Base-by-base conservation (phyloP, 2,113 vertebrate species). In the Thunnus maccoyii region DNA sequence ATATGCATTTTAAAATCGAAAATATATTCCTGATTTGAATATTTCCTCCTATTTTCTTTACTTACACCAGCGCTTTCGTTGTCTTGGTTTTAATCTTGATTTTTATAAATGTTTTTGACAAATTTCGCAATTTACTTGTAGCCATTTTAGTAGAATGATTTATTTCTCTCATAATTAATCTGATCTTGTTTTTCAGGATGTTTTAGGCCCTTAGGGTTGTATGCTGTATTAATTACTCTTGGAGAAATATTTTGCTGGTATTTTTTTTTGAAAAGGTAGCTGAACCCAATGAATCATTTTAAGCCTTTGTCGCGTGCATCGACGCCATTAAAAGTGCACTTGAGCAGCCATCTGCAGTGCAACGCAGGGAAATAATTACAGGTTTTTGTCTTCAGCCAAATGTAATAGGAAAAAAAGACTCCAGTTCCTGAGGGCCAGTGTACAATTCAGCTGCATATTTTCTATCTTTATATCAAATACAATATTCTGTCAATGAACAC, bases 341-440 rank as follows among this genome's bases (percentile, higher is more conserved):
- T 81, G 82, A 86, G 80, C 86, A 74, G 81, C 80, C 85, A 89
- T 81, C 73, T 90, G 87, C 86, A 84, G 50, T 61, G 73, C 84
- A 65, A 76, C 15, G 77, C 52, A 7, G 48, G 52, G 60, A 70
- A 72, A 82, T 83, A 75, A 89, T 83, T 85, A 32, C 54, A n/a
- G 63, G 3, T 18, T 72, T 67, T 74, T 70, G 41, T 76, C 25
- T 55, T 58, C 67, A 62, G 64, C 13, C 48, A 56, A 78, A 66
- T 63, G 55, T 69, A 65, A 72, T 30, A 72, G 52, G 72, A 51
- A 80, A 72, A 51, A 80, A 87, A 25, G 47, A 30, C 62, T n/a
- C 0, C 56, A 27, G 18, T 9, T n/a, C 62, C 70, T 44, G 15
- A 20, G 60, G 22, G n/a, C 14, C 81, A 8, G 5, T 12, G 69